A percentile compares a stretch with the other conserved stretches of the same genome.
Evolutionary conservation across 2,888 invertebrate species (phyloP).

Genomic region (Hypomecis atomaria): DNA sequence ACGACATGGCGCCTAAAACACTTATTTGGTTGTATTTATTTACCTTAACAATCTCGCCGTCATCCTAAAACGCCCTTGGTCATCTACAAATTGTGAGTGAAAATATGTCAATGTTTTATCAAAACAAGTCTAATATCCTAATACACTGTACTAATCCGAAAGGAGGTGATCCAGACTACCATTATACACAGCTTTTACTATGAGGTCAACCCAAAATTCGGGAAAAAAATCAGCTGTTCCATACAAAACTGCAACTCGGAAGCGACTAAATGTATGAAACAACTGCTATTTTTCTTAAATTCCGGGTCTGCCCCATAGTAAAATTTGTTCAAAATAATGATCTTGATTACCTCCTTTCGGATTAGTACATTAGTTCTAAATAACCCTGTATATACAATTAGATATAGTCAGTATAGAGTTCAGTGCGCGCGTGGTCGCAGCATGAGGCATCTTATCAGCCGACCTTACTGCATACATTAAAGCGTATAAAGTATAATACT

Average conservation of each 20-base stretch:
- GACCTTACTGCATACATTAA: conserved; percentile 56
- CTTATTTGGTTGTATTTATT: conserved; percentile 2
- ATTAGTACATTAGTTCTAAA: too few relatives aligned
- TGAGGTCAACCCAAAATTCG: too few relatives aligned
- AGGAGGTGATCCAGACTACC: too few relatives aligned
- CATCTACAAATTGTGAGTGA: conserved; percentile 31
- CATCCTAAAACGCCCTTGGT: conserved; percentile 24
- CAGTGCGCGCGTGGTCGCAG: conserved; percentile 54
- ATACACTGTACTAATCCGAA: conserved; percentile 9
- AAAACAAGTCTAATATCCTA: conserved; percentile 37
- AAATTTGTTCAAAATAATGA: too few relatives aligned
- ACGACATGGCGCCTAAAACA: neutral
- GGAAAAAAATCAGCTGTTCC: too few relatives aligned
- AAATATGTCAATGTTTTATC: conserved; percentile 40
- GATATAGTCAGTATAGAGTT: conserved; percentile 42
- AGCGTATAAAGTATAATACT: conserved; percentile 22
- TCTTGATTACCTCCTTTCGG: too few relatives aligned
- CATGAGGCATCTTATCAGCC: conserved; percentile 71
- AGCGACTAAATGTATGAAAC: too few relatives aligned
- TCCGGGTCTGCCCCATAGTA: too few relatives aligned
- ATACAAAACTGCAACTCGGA: too few relatives aligned
- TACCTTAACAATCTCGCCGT: neutral
- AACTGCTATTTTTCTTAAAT: too few relatives aligned
- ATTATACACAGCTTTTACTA: too few relatives aligned
- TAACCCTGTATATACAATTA: too few relatives aligned